Percentiles rank a stretch among this genome's conserved stretches.
Conservation (phyloP, 2,113 vertebrate genomes). For the Cynocephalus volans region DNA sequence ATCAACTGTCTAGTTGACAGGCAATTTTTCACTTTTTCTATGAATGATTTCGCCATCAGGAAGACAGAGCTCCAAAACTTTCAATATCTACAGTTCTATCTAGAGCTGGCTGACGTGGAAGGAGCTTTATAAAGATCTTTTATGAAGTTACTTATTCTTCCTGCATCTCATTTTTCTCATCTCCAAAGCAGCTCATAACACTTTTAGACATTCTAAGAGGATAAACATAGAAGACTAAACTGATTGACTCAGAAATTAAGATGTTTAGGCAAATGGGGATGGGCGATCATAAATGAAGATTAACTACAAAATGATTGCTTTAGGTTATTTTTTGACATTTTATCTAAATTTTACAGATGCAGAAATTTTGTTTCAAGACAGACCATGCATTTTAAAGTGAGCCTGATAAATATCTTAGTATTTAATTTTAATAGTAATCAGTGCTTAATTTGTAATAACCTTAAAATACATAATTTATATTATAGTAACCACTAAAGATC, state of each 20-base stretch:
- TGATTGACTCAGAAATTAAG: constrained; percentile 40
- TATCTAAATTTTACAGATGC: constrained; percentile 68
- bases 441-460: constrained; percentile 63
- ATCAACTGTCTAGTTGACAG: neutral
- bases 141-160: constrained; percentile 19
- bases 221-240: constrained; percentile 50
- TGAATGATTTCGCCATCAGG: neutral
- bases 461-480: constrained; percentile 70
- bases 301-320: constrained; percentile 62
- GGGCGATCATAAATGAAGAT: constrained; percentile 28
- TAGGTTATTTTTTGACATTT: constrained; percentile 63
- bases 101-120: neutral
- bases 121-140: constrained; percentile 34
- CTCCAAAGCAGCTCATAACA: neutral
- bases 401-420: constrained; percentile 74
- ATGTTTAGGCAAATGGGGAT: neutral
- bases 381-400: constrained; percentile 66
- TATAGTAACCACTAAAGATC: constrained; percentile 33
- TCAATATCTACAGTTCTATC: neutral
- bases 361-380: constrained; percentile 71
- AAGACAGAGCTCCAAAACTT: neutral
- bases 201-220: neutral
- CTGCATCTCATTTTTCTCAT: neutral
- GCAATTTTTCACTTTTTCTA: constrained; percentile 26
- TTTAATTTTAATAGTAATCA: constrained; percentile 80